Evolutionary conservation across 2,797 vertebrate species (phyloP).

Genomic region (Meriones psammophilus): DNA sequence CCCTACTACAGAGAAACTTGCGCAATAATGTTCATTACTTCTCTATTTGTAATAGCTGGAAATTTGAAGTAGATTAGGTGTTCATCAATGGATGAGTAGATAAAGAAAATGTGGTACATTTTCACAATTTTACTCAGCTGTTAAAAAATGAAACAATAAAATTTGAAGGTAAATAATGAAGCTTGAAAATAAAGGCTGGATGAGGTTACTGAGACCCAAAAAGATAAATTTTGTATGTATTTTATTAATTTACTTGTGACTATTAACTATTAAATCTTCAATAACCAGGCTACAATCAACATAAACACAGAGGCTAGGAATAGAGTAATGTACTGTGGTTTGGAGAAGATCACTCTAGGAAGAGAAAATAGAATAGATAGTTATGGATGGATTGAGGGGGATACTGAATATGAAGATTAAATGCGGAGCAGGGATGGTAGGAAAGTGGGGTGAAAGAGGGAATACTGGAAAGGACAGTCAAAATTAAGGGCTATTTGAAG

Average conservation of each 20-base stretch:
- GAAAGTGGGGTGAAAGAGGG: background rate
- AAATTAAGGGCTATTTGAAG: background rate
- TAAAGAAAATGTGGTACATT: background rate
- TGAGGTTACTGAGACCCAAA: too few species aligned
- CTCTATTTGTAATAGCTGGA: background rate
- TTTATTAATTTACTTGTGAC: background rate
- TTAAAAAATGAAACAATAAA: background rate
- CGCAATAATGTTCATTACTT: background rate
- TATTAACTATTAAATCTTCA: background rate
- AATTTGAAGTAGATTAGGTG: background rate
- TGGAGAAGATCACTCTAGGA: background rate
- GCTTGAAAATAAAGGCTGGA: background rate
- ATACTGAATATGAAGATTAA: background rate
- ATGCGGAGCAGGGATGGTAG: background rate
- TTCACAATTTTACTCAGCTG: background rate
- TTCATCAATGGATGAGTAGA: background rate
- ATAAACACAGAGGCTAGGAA: background rate
- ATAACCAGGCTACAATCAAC: background rate
- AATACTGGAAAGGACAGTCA: background rate
- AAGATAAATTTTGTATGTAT: background rate
- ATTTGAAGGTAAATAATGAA: background rate
- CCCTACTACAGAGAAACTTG: background rate
- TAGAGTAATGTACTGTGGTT: background rate
- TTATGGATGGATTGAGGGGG: background rate
- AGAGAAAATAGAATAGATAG: background rate